These are phyloP conservation scores for Chamaea fasciata DNA, from an alignment of 2,113 vertebrate species.

Conservation along the genomic window DNA sequence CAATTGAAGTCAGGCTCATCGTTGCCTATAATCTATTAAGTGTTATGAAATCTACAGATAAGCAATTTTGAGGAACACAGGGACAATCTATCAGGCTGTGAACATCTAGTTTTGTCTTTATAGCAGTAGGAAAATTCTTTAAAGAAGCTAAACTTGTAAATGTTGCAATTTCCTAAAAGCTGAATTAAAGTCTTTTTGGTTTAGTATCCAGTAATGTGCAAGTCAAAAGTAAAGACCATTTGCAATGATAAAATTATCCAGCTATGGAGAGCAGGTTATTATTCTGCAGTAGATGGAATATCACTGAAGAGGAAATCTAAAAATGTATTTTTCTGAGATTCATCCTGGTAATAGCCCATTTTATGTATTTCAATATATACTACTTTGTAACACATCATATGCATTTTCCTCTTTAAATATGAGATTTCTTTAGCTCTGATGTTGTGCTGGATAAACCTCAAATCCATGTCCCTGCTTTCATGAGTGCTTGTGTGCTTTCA, in stretches of 20 bases:
- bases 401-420: not conserved
- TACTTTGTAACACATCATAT: not conserved
- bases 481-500: not conserved
- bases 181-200: not conserved
- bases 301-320: not conserved
- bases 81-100: not conserved
- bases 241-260: not conserved
- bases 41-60: not conserved
- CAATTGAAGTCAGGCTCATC: slow-evolving; percentile 13
- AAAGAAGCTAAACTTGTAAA: not conserved
- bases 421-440: not conserved
- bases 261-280: not conserved
- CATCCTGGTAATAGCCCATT: not conserved
- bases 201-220: not conserved
- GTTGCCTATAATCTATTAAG: slow-evolving; percentile 31
- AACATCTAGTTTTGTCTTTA: slow-evolving; percentile 15
- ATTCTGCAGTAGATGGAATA: not conserved
- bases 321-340: not conserved
- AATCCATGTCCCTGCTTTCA: not conserved
- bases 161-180: not conserved
- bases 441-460: not conserved
- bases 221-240: not conserved
- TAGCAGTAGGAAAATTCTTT: not conserved
- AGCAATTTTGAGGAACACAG: slow-evolving; percentile 24
- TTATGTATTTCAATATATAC: not conserved